Evolutionary conservation across 2,113 vertebrate species (phyloP), one percentile per base, ranked within the genome.

Genomic region (Microcebus ravelobensis): DNA sequence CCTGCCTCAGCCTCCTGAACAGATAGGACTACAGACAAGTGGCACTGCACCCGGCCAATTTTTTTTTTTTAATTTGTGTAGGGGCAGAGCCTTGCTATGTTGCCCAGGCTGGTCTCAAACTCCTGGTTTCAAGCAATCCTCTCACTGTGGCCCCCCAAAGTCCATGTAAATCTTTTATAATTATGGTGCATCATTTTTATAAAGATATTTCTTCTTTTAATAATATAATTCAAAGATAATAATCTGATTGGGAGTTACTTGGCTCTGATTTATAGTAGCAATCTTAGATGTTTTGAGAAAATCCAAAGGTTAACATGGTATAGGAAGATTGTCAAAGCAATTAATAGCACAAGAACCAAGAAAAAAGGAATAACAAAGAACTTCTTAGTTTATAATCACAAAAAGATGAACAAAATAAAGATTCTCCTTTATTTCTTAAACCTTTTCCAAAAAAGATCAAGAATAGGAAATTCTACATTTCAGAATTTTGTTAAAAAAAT

Each of bases 171-270:
- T n/a, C 17, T 23, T 82, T 96, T 79, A 83, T 68, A 59, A 55
- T 55, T 61, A 76, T 42, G 34, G 39, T 14, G 3, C 27, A 82
- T 96, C 7, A 52, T 29, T 95, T 91, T 88, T 15, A 59, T 65
- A n/a, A 96, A 91, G 80, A 82, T 45, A 52, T 9, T 23, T 9
- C 76, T 84, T 80, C 93, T 29, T 90, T 83, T 82, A 85, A 42
- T 70, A 90, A 90, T 31, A 55, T 14, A 87, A 90, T 80, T 85
- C 11, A 91, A 92, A 39, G 4, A 45, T n/a, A n/a, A 8, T 57
- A 81, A 68, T 83, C 29, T 65, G 25, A 63, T 29, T 79, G 4
- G 34, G 9, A 95, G 48, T 68, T 23, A 39, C 6, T 21, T 83
- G 68, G 10, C 23, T 87, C 39, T 86, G 48, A 85, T 52, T 85